Evolutionary conservation across 2,113 vertebrate species (phyloP).

Genomic region (Pyrgilauda ruficollis): DNA sequence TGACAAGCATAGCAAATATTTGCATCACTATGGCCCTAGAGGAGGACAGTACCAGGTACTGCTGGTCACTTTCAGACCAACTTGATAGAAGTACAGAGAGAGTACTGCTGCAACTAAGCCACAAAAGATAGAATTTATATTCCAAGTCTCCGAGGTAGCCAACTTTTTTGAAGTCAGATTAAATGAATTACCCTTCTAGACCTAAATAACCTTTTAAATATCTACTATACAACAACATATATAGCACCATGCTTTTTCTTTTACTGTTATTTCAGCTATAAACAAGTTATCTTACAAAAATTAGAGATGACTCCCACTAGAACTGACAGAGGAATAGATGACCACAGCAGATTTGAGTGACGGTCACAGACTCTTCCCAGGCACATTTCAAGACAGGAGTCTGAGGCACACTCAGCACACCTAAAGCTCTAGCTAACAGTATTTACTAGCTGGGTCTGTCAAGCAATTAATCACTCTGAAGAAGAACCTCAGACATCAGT

Average conservation of each 20-base stretch:
- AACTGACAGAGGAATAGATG: background rate
- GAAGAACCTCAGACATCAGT: background rate
- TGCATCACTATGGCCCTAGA: background rate
- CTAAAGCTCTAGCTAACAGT: background rate
- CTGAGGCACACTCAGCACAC: background rate
- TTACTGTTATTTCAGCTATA: background rate
- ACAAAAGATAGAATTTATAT: background rate
- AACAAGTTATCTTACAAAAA: background rate
- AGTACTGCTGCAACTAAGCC: background rate
- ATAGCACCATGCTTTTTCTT: background rate
- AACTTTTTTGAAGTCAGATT: background rate
- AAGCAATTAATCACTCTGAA: background rate
- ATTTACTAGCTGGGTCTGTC: background rate
- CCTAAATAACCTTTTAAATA: background rate
- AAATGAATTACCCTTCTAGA: background rate
- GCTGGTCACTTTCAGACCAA: background rate
- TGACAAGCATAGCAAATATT: background rate
- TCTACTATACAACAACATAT: background rate
- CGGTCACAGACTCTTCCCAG: background rate
- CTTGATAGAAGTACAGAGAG: background rate
- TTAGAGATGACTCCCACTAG: background rate
- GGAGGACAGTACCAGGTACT: background rate
- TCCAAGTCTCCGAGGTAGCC: background rate
- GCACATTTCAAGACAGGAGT: background rate
- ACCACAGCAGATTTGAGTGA: background rate